These are phyloP conservation scores for Anastatus disparis DNA, from an alignment of 1,140 invertebrate species.

Conservation along the genomic window DNA sequence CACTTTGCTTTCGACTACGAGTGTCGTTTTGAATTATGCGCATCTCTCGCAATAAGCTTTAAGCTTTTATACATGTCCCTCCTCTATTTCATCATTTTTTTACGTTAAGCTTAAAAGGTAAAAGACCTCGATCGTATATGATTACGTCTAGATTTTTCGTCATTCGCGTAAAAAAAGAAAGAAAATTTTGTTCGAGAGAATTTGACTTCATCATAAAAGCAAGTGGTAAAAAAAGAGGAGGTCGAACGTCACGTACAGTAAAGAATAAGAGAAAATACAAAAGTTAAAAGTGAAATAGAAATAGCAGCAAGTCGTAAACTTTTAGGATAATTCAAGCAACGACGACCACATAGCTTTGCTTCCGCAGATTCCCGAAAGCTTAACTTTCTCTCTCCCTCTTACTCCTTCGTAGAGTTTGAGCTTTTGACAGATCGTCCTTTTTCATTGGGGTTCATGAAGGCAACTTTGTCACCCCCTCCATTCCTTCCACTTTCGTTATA, in stretches of 20 bases:
- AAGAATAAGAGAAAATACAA: not conserved
- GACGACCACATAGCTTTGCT: too few species aligned
- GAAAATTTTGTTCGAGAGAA: too few species aligned
- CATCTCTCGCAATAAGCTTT: not conserved
- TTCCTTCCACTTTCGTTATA: constrained; percentile 4
- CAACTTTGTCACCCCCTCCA: not conserved
- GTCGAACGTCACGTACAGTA: too few species aligned
- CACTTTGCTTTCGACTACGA: not conserved
- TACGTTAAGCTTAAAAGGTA: not conserved
- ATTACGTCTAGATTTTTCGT: too few species aligned
- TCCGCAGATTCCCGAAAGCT: too few species aligned
- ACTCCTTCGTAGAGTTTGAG: too few species aligned
- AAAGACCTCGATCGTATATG: too few species aligned
- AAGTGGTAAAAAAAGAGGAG: too few species aligned
- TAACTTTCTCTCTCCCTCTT: too few species aligned
- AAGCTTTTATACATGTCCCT: not conserved
- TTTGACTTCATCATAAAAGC: too few species aligned
- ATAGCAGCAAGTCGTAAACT: too few species aligned
- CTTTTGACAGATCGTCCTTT: not conserved
- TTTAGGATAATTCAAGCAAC: not conserved
- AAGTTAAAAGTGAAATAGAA: not conserved
- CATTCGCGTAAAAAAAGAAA: too few species aligned
- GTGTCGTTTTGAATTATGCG: not conserved
- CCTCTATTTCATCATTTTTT: not conserved
- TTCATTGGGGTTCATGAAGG: not conserved